phyloP scores from a whole-genome alignment of 2,797 vertebrate species.

The Pseudochirops corinnae region DNA sequence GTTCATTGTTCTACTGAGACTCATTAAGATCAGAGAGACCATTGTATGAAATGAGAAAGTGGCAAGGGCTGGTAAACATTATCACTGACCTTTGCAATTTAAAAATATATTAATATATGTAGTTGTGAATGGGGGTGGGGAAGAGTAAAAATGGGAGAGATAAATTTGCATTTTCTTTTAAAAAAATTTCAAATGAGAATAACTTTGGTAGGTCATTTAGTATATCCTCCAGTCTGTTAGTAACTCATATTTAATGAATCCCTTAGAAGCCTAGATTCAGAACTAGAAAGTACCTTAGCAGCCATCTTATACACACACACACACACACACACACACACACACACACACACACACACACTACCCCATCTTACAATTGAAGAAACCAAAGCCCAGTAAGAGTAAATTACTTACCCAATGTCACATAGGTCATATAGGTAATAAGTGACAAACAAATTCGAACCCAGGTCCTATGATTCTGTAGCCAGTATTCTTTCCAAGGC shows the following conservation, averaged over 20 bases:
- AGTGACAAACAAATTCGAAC: neutral
- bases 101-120: neutral
- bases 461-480: neutral
- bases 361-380: neutral
- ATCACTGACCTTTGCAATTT: neutral
- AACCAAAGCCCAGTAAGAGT: neutral
- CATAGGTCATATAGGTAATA: neutral
- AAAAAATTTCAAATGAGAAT: neutral
- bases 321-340: neutral
- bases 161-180: neutral
- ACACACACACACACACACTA: neutral
- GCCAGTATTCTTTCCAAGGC: neutral
- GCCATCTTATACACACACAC: neutral
- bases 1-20: conserved; percentile 2
- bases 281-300: neutral
- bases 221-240: neutral
- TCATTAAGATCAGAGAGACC: conserved; percentile 6
- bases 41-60: neutral
- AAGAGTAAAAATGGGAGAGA: neutral
- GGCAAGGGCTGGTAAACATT: neutral
- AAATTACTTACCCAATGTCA: neutral
- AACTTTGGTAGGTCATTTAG: neutral
- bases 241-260: neutral
- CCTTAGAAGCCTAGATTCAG: neutral
- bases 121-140: neutral